These are phyloP conservation scores for Slavum lentiscoides DNA, from an alignment of 2,888 invertebrate genomes.

Conservation along the genomic window DNA sequence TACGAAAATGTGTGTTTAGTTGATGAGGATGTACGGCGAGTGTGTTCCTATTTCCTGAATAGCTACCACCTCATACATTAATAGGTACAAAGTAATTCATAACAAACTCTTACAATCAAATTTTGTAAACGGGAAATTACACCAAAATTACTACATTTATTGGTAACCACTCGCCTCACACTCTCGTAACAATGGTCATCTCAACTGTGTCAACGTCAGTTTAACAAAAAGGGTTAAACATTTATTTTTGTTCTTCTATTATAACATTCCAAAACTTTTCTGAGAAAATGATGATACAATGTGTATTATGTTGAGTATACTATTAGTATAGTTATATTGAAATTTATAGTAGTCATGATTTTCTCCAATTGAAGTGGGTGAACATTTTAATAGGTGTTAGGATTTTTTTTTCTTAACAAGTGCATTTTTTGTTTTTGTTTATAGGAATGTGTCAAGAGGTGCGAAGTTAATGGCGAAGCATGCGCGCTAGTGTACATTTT, in stretches of 20 bases:
- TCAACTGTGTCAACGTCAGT: conserved; percentile 32
- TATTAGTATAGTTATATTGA: neutral
- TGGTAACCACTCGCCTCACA: conserved; percentile 53
- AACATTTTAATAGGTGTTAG: conserved; percentile 40
- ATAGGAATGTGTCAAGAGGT: conserved; percentile 53
- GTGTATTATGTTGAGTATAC: neutral
- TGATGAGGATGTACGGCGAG: conserved; percentile 54
- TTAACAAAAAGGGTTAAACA: conserved; percentile 28
- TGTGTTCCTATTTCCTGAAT: conserved; percentile 53
- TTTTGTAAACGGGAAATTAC: conserved; percentile 53
- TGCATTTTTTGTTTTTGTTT: conserved; percentile 53
- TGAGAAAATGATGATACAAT: conserved; percentile 37
- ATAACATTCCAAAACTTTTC: conserved; percentile 11
- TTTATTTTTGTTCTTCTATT: conserved; percentile 24
- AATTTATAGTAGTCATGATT: conserved; percentile 23
- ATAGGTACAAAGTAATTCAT: conserved; percentile 51
- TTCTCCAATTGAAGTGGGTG: conserved; percentile 39
- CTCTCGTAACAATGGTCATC: conserved; percentile 51
- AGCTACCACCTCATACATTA: conserved; percentile 52
- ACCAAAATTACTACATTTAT: conserved; percentile 40
- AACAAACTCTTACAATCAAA: conserved; percentile 44
- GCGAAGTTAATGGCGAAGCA: conserved; percentile 48
- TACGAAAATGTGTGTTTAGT: conserved; percentile 51
- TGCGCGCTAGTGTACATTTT: conserved; percentile 53
- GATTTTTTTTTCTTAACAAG: conserved; percentile 53